phyloP scores from a whole-genome alignment of 1,140 invertebrate species.

The Stegodyphus mimosarum region DNA sequence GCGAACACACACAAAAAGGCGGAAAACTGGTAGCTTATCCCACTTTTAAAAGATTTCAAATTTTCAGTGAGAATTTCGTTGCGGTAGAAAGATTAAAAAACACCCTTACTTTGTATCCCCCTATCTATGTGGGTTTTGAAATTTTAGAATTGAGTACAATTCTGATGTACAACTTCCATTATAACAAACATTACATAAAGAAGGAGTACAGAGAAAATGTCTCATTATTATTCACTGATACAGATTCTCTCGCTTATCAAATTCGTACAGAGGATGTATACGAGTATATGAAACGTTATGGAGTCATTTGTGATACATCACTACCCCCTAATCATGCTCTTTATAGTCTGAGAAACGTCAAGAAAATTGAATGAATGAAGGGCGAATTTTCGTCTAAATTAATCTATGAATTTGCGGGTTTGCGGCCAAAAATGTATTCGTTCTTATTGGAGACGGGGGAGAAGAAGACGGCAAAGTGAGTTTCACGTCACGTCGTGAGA shows the following conservation, averaged over 20 bases:
- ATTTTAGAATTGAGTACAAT: constrained; percentile 60
- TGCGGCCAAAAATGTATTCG: too few species aligned
- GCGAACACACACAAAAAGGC: background rate
- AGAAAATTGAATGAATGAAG: too few species aligned
- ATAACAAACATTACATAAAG: constrained; percentile 62
- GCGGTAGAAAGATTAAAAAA: constrained; percentile 2
- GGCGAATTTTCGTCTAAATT: too few species aligned
- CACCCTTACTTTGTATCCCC: background rate
- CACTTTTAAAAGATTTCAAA: constrained; percentile 63
- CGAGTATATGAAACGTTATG: too few species aligned
- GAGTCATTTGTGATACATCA: too few species aligned
- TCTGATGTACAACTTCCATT: constrained; percentile 65
- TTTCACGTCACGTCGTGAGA: too few species aligned
- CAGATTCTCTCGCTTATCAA: constrained; percentile 14
- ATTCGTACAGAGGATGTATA: constrained; percentile 1
- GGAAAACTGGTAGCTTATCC: background rate
- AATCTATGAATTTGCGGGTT: too few species aligned
- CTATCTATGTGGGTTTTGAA: constrained; percentile 15
- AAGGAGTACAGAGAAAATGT: background rate
- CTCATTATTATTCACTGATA: constrained; percentile 4
- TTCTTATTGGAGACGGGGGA: too few species aligned
- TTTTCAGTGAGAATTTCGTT: constrained; percentile 22
- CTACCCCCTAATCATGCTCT: too few species aligned
- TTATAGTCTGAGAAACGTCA: too few species aligned
- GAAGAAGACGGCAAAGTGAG: too few species aligned